phyloP scores from a whole-genome alignment of 1,140 invertebrate species.

The Fopius arisanus region DNA sequence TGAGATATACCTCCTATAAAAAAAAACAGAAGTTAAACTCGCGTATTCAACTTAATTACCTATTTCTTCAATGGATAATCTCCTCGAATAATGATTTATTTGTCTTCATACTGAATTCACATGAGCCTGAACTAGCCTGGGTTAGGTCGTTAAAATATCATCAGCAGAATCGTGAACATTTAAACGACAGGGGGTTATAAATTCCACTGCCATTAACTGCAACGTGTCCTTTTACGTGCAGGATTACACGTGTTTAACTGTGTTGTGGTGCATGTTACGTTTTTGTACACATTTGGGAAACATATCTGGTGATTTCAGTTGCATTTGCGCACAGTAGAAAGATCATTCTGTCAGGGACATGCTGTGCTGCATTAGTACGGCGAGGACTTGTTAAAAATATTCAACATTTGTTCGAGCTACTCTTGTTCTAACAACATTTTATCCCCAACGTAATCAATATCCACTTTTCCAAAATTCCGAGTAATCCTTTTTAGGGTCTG shows the following conservation, averaged over 20 bases:
- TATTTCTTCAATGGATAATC: neutral
- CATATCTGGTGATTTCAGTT: neutral
- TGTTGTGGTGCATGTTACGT: constrained; percentile 10
- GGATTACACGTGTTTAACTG: neutral
- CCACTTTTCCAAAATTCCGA: no score
- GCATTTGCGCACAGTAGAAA: constrained; percentile 20
- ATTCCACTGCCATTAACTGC: constrained; percentile 24
- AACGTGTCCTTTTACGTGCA: constrained; percentile 10
- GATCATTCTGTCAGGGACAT: constrained; percentile 42
- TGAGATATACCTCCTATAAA: no score
- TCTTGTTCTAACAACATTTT: no score
- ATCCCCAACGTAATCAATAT: no score
- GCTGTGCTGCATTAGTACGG: neutral
- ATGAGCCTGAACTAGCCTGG: neutral
- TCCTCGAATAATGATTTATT: neutral
- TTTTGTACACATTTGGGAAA: constrained; percentile 1
- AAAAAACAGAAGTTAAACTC: neutral
- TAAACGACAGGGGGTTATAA: constrained; percentile 18
- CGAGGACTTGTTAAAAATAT: neutral
- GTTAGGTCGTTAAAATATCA: constrained; percentile 22
- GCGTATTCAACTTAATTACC: neutral
- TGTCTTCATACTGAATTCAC: neutral
- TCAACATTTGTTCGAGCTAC: no score
- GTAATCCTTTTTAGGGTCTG: no score
- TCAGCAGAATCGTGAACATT: constrained; percentile 13